Percentiles rank a stretch among this genome's conserved stretches.
Conservation (phyloP, 2,888 invertebrate species). For the Sphecodes monilicornis region DNA sequence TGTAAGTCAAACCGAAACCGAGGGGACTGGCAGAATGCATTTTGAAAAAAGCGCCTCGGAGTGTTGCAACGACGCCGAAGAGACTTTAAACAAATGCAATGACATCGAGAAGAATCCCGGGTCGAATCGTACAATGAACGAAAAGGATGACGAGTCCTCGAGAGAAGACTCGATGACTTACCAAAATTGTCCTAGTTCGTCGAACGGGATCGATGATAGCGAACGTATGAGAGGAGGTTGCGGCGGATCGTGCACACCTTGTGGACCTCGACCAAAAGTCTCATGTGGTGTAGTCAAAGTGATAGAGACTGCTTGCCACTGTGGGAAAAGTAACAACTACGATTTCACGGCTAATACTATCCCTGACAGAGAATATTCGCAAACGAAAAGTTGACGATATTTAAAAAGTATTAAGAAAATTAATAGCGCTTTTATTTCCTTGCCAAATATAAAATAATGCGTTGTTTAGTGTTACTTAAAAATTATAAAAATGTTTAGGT, state of each 20-base stretch:
- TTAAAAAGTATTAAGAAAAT: too few relatives aligned
- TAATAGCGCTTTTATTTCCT: too few relatives aligned
- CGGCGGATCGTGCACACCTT: slow-evolving; percentile 55
- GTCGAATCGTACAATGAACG: slow-evolving; percentile 39
- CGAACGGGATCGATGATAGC: slow-evolving; percentile 58
- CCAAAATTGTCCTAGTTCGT: slow-evolving; percentile 42
- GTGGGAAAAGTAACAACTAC: slow-evolving; percentile 26
- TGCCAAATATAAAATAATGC: too few relatives aligned
- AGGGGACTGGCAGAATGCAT: slow-evolving; percentile 40
- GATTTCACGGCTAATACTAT: not conserved
- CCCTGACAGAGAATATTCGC: not conserved
- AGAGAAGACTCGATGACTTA: slow-evolving; percentile 32
- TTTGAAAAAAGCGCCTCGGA: slow-evolving; percentile 43
- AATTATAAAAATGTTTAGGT: too few relatives aligned
- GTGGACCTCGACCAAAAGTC: slow-evolving; percentile 30
- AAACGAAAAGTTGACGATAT: too few relatives aligned
- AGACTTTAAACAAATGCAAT: slow-evolving; percentile 37
- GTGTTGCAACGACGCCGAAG: slow-evolving; percentile 31
- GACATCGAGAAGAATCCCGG: slow-evolving; percentile 37
- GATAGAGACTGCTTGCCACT: slow-evolving; percentile 30
- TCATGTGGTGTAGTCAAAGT: slow-evolving; percentile 33
- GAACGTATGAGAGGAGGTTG: slow-evolving; percentile 77
- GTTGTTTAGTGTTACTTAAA: too few relatives aligned
- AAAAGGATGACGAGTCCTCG: slow-evolving; percentile 36
- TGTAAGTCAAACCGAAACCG: slow-evolving; percentile 14